Evolutionary conservation across 2,113 vertebrate genomes (phyloP), one percentile per base, ranked within the genome.

Genomic region (Salvelinus namaycush): DNA sequence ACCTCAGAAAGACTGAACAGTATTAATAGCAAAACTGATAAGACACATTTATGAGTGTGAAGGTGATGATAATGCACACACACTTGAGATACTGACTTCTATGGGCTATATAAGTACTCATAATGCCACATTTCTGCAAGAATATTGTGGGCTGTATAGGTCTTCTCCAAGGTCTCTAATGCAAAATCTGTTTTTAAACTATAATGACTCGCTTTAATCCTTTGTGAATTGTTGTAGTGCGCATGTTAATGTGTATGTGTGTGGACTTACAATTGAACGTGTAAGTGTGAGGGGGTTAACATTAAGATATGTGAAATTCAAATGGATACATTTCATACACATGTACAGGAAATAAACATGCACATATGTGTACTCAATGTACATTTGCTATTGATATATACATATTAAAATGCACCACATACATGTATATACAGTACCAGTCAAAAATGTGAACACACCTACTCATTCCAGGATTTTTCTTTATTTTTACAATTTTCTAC

Each of bases 1-100:
- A 97, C 96, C 97, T 97, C 96, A 96, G 88, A 96, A 95, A 96
- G 96, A 97, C 96, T 96, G 95, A 96, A 94, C 92, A 95, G 92
- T 94, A 94, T 94, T 95, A 96, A 93, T 93, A 92, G 93, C 89
- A 88, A 90, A 94, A 94, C 93, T 18, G 91, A 94, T 89, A 90
- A 93, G 92, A 91, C 84, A 92, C 93, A 93, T 94, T 95, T 79
- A 4, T 65, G 66, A 91, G 92, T 92, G 92, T 94, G 91, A 92
- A 93, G 89, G 93, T 90, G 88, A 93, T 94, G 93, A 94, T 92
- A 94, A 93, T 92, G 92, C 92, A 93, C 68, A 91, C 94, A 93
- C 90, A 93, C 92, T 93, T 92, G 90, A 92, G 92, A 91, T 44
- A 44, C 90, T 92, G 93, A 93, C 91, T 88, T 92, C 93, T 79